Evolutionary conservation across 2,113 vertebrate genomes (phyloP).

Genomic region (Malurus cyaneus): DNA sequence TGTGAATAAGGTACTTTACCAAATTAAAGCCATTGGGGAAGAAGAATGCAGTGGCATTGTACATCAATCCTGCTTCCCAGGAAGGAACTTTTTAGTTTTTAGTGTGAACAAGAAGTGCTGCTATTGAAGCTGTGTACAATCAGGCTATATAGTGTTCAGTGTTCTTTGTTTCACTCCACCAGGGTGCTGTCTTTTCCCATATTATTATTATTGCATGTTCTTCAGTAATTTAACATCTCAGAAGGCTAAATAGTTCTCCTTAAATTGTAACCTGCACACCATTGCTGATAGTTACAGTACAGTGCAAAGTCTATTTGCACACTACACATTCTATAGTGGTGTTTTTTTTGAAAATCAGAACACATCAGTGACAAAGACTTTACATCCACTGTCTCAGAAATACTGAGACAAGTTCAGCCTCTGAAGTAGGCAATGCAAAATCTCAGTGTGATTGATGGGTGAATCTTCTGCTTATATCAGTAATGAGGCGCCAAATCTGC

Average conservation of each 20-base stretch:
- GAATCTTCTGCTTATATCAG: neutral
- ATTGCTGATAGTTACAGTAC: constrained; percentile 27
- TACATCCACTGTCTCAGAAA: neutral
- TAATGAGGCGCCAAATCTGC: neutral
- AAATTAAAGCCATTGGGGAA: neutral
- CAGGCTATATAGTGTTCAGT: neutral
- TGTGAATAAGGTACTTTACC: neutral
- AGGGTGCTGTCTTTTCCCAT: constrained; percentile 34
- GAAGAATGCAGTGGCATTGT: neutral
- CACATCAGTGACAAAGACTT: constrained; percentile 28
- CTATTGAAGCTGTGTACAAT: neutral
- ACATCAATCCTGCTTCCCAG: neutral
- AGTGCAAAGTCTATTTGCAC: constrained; percentile 66
- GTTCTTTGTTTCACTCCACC: constrained; percentile 56
- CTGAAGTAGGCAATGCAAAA: neutral
- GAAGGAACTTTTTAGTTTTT: constrained; percentile 27
- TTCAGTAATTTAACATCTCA: constrained; percentile 53
- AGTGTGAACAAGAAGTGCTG: constrained; percentile 7
- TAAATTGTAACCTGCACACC: constrained; percentile 60
- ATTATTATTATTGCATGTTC: constrained; percentile 46
- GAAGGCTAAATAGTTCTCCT: constrained; percentile 54
- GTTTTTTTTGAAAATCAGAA: constrained; percentile 31
- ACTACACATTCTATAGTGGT: neutral
- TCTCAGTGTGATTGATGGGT: neutral
- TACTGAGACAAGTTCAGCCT: neutral